These are phyloP conservation scores for Echinometra lucunter DNA, from an alignment of 53 echinoderm and acorn worm genomes.

Conservation along the genomic window DNA sequence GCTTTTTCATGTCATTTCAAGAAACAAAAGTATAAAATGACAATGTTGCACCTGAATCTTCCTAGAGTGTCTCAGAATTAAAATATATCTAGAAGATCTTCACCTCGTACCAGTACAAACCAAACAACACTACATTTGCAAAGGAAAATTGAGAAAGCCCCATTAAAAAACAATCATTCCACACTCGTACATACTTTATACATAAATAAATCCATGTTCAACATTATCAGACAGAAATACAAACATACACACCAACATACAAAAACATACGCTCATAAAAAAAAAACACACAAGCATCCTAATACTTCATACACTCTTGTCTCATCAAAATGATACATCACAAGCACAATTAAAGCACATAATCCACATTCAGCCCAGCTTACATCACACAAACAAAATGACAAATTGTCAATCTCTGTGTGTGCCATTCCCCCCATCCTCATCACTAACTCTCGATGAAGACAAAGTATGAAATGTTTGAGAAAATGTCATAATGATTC, in stretches of 20 bases:
- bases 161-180: not conserved
- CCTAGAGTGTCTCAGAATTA: not conserved
- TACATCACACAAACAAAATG: not conserved
- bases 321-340: not conserved
- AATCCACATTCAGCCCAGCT: conserved; percentile 1
- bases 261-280: conserved; percentile 13
- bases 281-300: not conserved
- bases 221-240: not conserved
- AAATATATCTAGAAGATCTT: not conserved
- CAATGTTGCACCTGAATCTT: not conserved
- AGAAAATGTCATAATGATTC: not conserved
- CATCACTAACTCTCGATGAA: not conserved
- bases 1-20: not conserved
- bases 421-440: not conserved
- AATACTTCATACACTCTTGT: not conserved
- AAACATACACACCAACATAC: conserved; percentile 11
- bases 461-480: not conserved
- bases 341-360: not conserved
- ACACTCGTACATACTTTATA: conserved; percentile 13
- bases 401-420: not conserved
- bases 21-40: not conserved
- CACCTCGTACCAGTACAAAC: not conserved
- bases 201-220: not conserved
- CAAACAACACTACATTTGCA: not conserved
- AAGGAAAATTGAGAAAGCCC: not conserved